Evolutionary conservation across 2,113 vertebrate species (phyloP), one percentile per base, ranked within the genome.

Genomic region (Caranx ignobilis): DNA sequence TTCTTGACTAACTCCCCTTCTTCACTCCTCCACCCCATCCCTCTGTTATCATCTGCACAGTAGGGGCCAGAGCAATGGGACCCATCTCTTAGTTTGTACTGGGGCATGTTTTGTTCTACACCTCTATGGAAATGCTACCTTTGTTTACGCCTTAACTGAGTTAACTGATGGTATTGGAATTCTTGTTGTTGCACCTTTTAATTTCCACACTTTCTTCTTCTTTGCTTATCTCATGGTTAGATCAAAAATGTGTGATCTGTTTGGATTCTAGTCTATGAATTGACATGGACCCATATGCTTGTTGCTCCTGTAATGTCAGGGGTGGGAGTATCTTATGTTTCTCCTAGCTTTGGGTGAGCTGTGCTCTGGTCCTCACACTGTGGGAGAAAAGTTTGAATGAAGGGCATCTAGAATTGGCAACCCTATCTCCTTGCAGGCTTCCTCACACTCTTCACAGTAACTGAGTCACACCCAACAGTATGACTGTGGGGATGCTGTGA

Each of bases 1-100:
- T 83, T 88, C 77, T 89, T 75, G 68, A 93, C 93, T 93, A 93
- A 93, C 91, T 87, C 87, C 77, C 88, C 78, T 64, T 84, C 63
- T 85, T 80, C 81, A 85, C 75, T 80, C 67, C 48, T 73, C 83
- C 59, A 81, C 79, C 63, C 71, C 82, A 86, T 89, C 79, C 74
- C 74, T 81, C 37, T 93, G 84, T 89, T 81, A 74, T 55, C 79
- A 78, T 82, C 79, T 87, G 69, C 80, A 73, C 70, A 63, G 82
- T 82, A 67, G 79, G 84, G 82, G 67, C 84, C 84, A 86, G 84
- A 86, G 85, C 89, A 86, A 79, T 55, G 21, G n/a, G 45, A 81
- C 76, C 55, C 68, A 67, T 79, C 56, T 61, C 63, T 66, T 54
- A 68, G 59, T 65, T 65, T 86, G 34, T 85, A 18, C 11, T 79